Evolutionary conservation across 2,113 vertebrate genomes (phyloP).

Genomic region (Dasypus novemcinctus): DNA sequence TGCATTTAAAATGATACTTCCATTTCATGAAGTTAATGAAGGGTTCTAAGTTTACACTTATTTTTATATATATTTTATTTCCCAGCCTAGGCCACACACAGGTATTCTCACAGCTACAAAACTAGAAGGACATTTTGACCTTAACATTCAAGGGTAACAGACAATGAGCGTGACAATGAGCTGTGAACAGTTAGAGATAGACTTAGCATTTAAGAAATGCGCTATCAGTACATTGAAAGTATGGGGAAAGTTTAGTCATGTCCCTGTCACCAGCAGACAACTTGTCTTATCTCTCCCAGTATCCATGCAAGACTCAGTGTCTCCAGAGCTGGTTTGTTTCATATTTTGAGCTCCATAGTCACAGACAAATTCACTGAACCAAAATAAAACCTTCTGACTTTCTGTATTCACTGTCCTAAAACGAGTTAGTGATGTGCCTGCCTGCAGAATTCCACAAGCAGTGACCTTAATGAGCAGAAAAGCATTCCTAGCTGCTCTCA

Average conservation of each 20-base stretch:
- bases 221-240: constrained; percentile 57
- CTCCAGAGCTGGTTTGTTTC: constrained; percentile 77
- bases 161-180: constrained; percentile 43
- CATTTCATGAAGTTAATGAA: not conserved
- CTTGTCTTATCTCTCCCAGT: constrained; percentile 81
- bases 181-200: constrained; percentile 57
- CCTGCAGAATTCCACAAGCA: constrained; percentile 79
- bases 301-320: constrained; percentile 53
- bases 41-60: not conserved
- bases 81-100: not conserved
- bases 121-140: constrained; percentile 67
- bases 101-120: not conserved
- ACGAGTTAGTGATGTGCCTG: constrained; percentile 75
- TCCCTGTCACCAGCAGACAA: constrained; percentile 72
- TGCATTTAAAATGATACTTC: not conserved
- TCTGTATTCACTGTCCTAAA: constrained; percentile 63
- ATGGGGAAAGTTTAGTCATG: constrained; percentile 72
- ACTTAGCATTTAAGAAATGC: constrained; percentile 63
- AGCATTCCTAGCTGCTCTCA: constrained; percentile 44
- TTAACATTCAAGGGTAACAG: constrained; percentile 48
- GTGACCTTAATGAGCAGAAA: constrained; percentile 75
- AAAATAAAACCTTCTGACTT: constrained; percentile 82
- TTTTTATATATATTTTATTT: not conserved
- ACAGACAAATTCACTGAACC: constrained; percentile 76
- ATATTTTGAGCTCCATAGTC: constrained; percentile 65